Conservation (phyloP, 2,797 vertebrate species). For the Selene dorsalis region DNA sequence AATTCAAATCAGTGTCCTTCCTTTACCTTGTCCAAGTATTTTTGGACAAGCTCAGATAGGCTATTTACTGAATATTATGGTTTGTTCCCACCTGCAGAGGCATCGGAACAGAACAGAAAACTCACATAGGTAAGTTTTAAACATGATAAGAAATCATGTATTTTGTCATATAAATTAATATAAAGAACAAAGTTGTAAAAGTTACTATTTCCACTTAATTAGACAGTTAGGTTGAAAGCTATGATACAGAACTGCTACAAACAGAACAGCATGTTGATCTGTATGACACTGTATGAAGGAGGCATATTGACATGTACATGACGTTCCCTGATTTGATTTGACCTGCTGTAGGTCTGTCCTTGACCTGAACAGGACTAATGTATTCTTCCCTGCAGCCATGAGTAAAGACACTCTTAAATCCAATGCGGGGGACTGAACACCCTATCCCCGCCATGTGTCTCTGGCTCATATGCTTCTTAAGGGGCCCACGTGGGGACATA, state of each 20-base stretch:
- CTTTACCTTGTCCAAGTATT: background rate
- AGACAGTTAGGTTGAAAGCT: background rate
- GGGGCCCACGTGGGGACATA: slow-evolving; percentile 73
- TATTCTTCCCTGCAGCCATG: slow-evolving; percentile 41
- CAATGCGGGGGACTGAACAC: slow-evolving; percentile 46
- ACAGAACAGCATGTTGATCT: background rate
- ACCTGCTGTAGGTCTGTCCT: slow-evolving; percentile 37
- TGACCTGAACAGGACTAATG: slow-evolving; percentile 56
- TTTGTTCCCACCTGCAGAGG: background rate
- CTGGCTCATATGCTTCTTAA: slow-evolving; percentile 74
- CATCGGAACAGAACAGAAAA: background rate
- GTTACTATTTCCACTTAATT: background rate
- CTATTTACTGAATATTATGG: background rate
- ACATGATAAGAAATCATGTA: background rate
- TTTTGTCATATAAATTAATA: too few species aligned
- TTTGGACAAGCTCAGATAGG: background rate
- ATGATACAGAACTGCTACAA: background rate
- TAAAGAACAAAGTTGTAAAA: background rate
- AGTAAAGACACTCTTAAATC: slow-evolving; percentile 65
- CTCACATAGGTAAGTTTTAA: background rate
- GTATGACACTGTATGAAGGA: too few species aligned
- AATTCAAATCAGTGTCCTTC: background rate
- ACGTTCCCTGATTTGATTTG: slow-evolving; percentile 13
- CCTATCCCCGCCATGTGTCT: slow-evolving; percentile 61
- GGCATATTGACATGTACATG: background rate